phyloP scores from a whole-genome alignment of 1,140 invertebrate genomes.

The Cydia fagiglandana region DNA sequence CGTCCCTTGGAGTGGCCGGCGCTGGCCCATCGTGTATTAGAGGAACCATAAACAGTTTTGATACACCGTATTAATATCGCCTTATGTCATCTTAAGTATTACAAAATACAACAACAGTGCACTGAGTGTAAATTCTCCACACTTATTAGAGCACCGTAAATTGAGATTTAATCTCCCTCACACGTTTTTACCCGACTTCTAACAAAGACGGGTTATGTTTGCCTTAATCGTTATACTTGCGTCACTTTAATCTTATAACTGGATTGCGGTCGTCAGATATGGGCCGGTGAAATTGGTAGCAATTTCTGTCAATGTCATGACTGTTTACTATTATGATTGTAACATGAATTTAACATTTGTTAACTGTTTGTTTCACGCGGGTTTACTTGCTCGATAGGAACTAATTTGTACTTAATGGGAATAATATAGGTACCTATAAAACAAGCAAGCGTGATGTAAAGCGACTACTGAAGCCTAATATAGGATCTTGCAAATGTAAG shows the following conservation, averaged over 20 bases:
- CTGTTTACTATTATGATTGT: background rate
- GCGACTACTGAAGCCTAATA: no score
- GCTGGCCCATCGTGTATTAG: no score
- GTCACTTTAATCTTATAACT: background rate
- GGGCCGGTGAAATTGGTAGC: background rate
- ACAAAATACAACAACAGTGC: background rate
- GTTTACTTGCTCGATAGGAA: no score
- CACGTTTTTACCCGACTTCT: background rate
- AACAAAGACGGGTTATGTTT: constrained; percentile 3
- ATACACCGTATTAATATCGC: background rate
- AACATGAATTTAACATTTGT: background rate
- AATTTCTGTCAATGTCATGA: constrained; percentile 17
- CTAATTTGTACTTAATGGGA: no score
- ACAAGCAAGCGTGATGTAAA: no score
- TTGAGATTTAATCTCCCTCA: background rate
- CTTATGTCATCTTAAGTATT: constrained; percentile 16
- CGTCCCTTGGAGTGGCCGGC: no score
- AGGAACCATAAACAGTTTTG: background rate
- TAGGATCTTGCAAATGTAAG: no score
- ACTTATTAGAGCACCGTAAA: background rate
- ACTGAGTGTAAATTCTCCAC: background rate
- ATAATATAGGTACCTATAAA: no score
- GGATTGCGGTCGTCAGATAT: background rate
- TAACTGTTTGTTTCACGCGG: no score
- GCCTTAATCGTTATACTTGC: background rate